Base-by-base conservation (phyloP, 2,888 invertebrate species). In the Spisula subtruncata region DNA sequence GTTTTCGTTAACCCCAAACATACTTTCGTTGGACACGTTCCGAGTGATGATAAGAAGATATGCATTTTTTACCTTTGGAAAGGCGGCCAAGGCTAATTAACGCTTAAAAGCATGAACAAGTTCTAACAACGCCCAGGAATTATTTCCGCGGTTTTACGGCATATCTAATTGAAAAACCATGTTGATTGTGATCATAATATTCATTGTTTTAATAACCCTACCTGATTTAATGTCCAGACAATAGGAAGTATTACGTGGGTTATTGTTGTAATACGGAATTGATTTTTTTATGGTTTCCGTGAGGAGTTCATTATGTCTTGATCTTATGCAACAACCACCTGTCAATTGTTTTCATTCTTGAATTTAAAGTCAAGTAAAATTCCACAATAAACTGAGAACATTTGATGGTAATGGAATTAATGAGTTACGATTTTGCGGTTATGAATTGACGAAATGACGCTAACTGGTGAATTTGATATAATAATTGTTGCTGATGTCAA, bases 31-130 rank as follows among this genome's bases (percentile, higher is more conserved):
- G 60, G 60, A 66, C 25, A n/a, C 25, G 60, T 25, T 66, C 60
- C 60, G 60, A 66, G 60, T 6, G 18, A n/a, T n/a, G 2, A 12
- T 4, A 66, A 25, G n/a, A 20, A 20, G n/a, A 10, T 25, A 25
- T 25, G 25, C 60, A 25, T 66, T 25, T 12, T 66, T n/a, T 25
- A 66, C n/a, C 60, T 66, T 41, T 66, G 25, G 10, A 66, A 8
- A n/a, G 25, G 60, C 60, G 25, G 60, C 60, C 60, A 66, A 25
- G n/a, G 20, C n/a, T n/a, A 66, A 66, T 66, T 66, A 66, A 66
- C 60, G 25, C 60, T 66, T 66, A 66, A 66, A n/a, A n/a, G 60
- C 25, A 66, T 12, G 25, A 25, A 66, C 60, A 10, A 10, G 25
- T 66, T n/a, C 10, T 12, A 66, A 60, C 60, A 60, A 60, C 25